phyloP scores from a whole-genome alignment of 2,888 invertebrate genomes.

The Drosophila algonquin region DNA sequence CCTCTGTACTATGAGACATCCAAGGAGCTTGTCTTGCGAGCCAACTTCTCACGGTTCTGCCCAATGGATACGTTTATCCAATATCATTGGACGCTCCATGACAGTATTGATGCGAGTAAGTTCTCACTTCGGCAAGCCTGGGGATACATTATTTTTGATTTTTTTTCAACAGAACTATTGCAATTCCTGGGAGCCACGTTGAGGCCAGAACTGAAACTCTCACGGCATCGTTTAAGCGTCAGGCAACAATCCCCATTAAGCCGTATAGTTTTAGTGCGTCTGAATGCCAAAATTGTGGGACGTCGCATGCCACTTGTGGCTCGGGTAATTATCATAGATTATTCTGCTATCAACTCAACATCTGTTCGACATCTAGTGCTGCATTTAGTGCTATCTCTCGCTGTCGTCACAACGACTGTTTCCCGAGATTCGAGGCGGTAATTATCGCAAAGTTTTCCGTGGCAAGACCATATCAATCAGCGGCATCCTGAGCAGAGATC shows the following conservation, averaged over 20 bases:
- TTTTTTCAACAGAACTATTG: conserved; percentile 25
- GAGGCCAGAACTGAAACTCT: conserved; percentile 47
- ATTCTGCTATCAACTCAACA: not conserved
- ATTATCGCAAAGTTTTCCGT: conserved; percentile 39
- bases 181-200: conserved; percentile 43
- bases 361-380: too few relatives aligned
- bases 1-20: conserved; percentile 44
- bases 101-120: conserved; percentile 50
- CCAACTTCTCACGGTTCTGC: conserved; percentile 33
- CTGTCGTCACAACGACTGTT: conserved; percentile 44
- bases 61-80: conserved; percentile 47
- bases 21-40: conserved; percentile 24
- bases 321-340: conserved; percentile 18
- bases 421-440: conserved; percentile 44
- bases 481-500: conserved; percentile 43
- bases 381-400: conserved; percentile 33
- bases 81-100: conserved; percentile 54
- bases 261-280: conserved; percentile 38
- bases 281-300: conserved; percentile 39
- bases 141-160: not conserved
- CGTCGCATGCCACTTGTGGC: conserved; percentile 40
- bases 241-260: conserved; percentile 33
- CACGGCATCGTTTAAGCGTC: conserved; percentile 35
- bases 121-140: not conserved
- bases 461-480: conserved; percentile 36